phyloP scores from a whole-genome alignment of 2,797 vertebrate species.

The Echeneis naucrates region DNA sequence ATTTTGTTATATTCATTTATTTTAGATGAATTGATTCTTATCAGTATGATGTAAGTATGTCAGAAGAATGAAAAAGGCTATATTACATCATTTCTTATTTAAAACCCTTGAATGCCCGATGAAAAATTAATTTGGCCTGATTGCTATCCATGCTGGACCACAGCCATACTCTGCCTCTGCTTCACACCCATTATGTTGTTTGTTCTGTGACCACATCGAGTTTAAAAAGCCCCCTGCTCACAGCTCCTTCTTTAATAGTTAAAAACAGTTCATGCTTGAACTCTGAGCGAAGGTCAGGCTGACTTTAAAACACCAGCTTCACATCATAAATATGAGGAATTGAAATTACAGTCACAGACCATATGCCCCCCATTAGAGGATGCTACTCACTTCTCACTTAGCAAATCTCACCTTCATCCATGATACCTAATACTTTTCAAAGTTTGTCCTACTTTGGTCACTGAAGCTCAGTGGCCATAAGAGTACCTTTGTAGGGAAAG shows the following conservation, averaged over 20 bases:
- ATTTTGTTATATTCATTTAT: not conserved
- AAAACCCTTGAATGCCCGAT: not conserved
- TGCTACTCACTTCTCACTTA: not conserved
- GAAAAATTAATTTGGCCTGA: not conserved
- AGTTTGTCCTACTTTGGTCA: constrained; percentile 28
- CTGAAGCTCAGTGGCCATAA: not conserved
- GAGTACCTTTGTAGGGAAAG: not conserved
- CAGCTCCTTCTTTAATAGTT: not conserved
- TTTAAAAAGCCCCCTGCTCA: not conserved
- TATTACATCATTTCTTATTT: not conserved
- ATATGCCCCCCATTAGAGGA: not conserved
- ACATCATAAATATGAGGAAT: not conserved
- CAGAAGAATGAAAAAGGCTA: not conserved
- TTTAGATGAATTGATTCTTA: not conserved
- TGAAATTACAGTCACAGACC: not conserved
- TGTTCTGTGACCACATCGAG: constrained; percentile 3
- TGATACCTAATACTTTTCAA: constrained; percentile 9
- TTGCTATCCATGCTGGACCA: not conserved
- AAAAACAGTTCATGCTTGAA: not conserved
- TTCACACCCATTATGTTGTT: constrained; percentile 3
- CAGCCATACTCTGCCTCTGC: not conserved
- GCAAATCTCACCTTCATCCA: constrained; percentile 7
- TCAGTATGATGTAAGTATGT: not conserved
- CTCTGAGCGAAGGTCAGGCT: constrained; percentile 22
- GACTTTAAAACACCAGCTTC: constrained; percentile 13